Evolutionary conservation across 2,888 invertebrate genomes (phyloP).

Genomic region (Drosophila mayaguana): DNA sequence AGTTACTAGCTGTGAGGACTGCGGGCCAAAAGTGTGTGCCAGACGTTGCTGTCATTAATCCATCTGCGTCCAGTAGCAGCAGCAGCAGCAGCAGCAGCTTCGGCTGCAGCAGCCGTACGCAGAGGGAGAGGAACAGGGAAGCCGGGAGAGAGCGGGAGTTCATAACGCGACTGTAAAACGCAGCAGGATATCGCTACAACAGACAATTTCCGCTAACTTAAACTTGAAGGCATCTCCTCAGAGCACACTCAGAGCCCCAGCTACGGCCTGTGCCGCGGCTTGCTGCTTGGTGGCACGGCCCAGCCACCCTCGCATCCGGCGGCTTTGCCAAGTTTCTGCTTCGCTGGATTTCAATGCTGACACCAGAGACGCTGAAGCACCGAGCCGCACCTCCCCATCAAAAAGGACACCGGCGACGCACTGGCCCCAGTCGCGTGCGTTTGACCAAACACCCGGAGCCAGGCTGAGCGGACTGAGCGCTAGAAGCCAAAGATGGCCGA

Average conservation of each 20-base stretch:
- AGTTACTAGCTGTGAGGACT: conserved; percentile 25
- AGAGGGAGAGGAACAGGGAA: neutral
- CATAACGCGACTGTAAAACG: conserved; percentile 82
- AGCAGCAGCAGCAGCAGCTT: conserved; percentile 7
- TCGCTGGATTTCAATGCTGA: conserved; percentile 70
- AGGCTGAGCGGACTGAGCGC: conserved; percentile 20
- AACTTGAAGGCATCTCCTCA: conserved; percentile 68
- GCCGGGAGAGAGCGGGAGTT: conserved; percentile 41
- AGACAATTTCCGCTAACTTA: conserved; percentile 83
- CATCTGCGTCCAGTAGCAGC: conserved; percentile 46
- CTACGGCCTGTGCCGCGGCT: neutral
- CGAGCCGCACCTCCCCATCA: conserved; percentile 21
- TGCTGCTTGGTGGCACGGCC: conserved; percentile 18
- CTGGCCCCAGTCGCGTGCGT: conserved; percentile 39
- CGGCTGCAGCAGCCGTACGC: conserved; percentile 24
- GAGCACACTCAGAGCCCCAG: conserved; percentile 16
- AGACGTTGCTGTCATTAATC: conserved; percentile 74
- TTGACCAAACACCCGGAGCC: conserved; percentile 41
- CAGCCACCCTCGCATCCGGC: conserved; percentile 61
- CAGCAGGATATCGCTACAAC: conserved; percentile 83
- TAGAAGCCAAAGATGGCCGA: conserved; percentile 9
- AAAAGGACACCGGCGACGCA: conserved; percentile 28
- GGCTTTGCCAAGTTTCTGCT: conserved; percentile 76
- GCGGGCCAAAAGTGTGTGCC: conserved; percentile 57
- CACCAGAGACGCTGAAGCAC: conserved; percentile 23